Percentiles rank a stretch among this genome's conserved stretches.
phyloP scores from a whole-genome alignment of 2,113 vertebrate genomes.

The Chlamydotis undulata region DNA sequence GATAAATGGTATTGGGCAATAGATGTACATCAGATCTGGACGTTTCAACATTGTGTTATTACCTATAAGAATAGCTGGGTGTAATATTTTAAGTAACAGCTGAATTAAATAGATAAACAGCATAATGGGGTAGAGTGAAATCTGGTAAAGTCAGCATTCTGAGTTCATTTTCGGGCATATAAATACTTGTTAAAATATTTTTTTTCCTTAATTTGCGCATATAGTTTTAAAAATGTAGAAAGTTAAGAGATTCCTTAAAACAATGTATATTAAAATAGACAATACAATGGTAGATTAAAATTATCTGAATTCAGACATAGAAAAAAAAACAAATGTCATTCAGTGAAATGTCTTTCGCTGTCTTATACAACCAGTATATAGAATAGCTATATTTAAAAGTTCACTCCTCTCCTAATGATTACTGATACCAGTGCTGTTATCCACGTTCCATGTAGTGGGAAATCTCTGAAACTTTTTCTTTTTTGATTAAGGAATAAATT shows the following conservation, averaged over 20 bases:
- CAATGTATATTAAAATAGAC: not conserved
- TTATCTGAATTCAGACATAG: not conserved
- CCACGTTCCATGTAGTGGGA: not conserved
- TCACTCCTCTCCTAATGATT: not conserved
- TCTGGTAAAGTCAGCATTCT: not conserved
- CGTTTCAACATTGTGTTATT: not conserved
- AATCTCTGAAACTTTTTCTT: not conserved
- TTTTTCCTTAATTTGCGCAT: not conserved
- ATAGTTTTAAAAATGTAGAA: not conserved
- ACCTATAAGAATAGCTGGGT: not conserved
- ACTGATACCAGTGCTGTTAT: not conserved
- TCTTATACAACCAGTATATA: not conserved
- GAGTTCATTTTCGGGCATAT: not conserved
- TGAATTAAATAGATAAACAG: not conserved
- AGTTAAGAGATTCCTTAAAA: not conserved
- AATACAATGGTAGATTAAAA: not conserved
- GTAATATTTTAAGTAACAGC: not conserved
- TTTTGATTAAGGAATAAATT: not conserved
- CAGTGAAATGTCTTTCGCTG: not conserved
- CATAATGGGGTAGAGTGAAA: not conserved
- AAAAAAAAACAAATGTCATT: not conserved
- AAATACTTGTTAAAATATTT: not conserved
- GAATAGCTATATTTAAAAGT: not conserved
- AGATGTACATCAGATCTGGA: not conserved
- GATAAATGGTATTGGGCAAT: not conserved